phyloP scores from a whole-genome alignment of 2,797 vertebrate species.

The Myioborus melanocephalus region DNA sequence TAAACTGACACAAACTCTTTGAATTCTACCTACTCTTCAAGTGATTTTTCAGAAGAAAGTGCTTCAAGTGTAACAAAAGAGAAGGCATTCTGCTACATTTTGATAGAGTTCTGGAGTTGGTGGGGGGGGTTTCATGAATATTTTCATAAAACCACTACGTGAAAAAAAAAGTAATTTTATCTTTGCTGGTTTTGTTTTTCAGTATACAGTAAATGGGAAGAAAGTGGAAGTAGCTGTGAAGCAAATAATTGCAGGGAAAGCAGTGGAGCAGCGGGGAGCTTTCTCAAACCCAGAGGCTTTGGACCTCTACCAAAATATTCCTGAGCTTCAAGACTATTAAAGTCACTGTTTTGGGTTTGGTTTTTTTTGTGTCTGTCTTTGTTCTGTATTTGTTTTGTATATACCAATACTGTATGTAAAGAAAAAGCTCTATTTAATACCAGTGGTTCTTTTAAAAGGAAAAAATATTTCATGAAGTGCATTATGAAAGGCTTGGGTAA shows the following conservation, averaged over 20 bases:
- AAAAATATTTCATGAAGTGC: slow-evolving; percentile 13
- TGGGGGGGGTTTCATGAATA: background rate
- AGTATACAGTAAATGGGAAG: slow-evolving; percentile 97
- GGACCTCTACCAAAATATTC: slow-evolving; percentile 91
- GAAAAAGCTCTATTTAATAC: slow-evolving; percentile 53
- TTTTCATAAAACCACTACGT: background rate
- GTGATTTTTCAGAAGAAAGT: background rate
- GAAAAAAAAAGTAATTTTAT: background rate
- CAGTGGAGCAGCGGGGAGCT: slow-evolving; percentile 85
- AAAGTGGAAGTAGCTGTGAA: slow-evolving; percentile 98
- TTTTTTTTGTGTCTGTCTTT: background rate
- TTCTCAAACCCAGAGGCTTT: slow-evolving; percentile 94
- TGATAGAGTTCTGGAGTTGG: background rate
- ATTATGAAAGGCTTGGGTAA: slow-evolving; percentile 22
- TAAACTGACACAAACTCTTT: background rate
- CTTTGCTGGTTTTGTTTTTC: slow-evolving; percentile 37
- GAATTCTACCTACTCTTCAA: background rate
- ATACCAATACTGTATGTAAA: slow-evolving; percentile 47
- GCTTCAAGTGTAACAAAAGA: background rate
- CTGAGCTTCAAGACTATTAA: slow-evolving; percentile 91
- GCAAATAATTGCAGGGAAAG: slow-evolving; percentile 88
- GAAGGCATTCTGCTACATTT: background rate
- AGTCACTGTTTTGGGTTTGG: background rate
- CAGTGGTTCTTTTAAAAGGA: slow-evolving; percentile 17
- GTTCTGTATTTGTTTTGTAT: slow-evolving; percentile 32